Evolutionary conservation across 2,888 invertebrate genomes (phyloP), one percentile per base, ranked within the genome.

Genomic region (Drosophila testacea): DNA sequence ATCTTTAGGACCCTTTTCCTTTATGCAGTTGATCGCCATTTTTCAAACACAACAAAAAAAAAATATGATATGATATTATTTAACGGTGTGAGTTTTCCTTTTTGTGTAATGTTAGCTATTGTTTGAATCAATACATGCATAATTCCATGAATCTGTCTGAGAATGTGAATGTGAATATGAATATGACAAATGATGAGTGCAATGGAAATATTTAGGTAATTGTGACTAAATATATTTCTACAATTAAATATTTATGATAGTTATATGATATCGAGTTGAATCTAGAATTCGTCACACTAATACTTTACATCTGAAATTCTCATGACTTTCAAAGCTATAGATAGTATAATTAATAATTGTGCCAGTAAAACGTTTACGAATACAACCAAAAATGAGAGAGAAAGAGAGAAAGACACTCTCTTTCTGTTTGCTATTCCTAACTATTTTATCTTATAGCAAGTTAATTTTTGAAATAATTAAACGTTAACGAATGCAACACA

Each of bases 31-130:
- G 39, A 39, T 22, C 57, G 50, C 65, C 56, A 70, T 54, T 65
- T 66, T 46, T 54, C 32, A 50, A 42, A 41, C 2, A 44, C 11
- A 42, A 48, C 22, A 38, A 27, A 41, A 56, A 13, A 6, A 30
- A 36, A 42, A 11, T 44, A 34, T 46, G 39, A 73, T 73, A 52
- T 57, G 47, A 73, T 67, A 47, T 60, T 60, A 42, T 51, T 59
- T 55, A 60, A 71, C 42, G 61, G 54, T 50, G 51, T 48, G 57
- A 51, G 46, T 60, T 72, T 51, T 56, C 22, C 34, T 27, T 34
- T 16, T 16, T 36, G 44, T 57, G 27, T 51, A 11, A 41, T 38
- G 32, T 52, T 44, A 48, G 46, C 32, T 44, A 57, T 57, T 62
- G 68, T 62, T 39, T 39, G 59, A 28, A 51, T 41, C 36, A 38